Evolutionary conservation across 2,888 invertebrate genomes (phyloP), one percentile per base, ranked within the genome.

Genomic region (Subacronicta megacephala): DNA sequence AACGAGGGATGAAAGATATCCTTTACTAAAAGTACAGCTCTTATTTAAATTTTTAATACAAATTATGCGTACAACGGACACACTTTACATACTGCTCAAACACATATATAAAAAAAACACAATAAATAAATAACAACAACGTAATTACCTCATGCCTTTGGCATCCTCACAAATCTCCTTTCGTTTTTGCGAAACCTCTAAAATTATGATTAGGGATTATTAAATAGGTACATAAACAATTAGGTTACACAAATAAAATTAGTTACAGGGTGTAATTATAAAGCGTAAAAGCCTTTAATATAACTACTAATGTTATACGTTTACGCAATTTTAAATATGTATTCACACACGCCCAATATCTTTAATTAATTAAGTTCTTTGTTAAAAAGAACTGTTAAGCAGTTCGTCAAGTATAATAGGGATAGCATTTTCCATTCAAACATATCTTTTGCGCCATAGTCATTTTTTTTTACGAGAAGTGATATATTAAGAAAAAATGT

Each of bases 151-250:
- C 71, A 75, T 78, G 75, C 75, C 71, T 56, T 66, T 44, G 75
- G 75, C 75, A 73, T 23, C 55, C 41, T 50, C 60, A 44, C 60
- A 29, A 71, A 56, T 33, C 46, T 69, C 73, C 84, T 75, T 92
- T 93, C 93, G 93, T 92, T 93, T 88, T 81, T 90, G 90, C 93
- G 93, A 93, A 93, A 93, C 93, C 93, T 91, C 84, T 90, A 82
- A 89, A 92, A 88, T 83, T 90, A 89, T 88, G 72, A 85, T 84
- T 88, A 88, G 85, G 88, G 84, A 85, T 86, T 85, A 89, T 83
- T 83, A 81, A 82, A 82, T 84, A 84, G 83, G 80, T 84, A 85
- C 80, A 77, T 79, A 87, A 85, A 62, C 75, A 84, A 84, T 80
- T 79, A 84, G 79, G 81, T 78, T 77, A 84, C 78, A 77, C 56